Evolutionary conservation across 2,888 invertebrate species (phyloP).

Genomic region (Pollenia labialis): DNA sequence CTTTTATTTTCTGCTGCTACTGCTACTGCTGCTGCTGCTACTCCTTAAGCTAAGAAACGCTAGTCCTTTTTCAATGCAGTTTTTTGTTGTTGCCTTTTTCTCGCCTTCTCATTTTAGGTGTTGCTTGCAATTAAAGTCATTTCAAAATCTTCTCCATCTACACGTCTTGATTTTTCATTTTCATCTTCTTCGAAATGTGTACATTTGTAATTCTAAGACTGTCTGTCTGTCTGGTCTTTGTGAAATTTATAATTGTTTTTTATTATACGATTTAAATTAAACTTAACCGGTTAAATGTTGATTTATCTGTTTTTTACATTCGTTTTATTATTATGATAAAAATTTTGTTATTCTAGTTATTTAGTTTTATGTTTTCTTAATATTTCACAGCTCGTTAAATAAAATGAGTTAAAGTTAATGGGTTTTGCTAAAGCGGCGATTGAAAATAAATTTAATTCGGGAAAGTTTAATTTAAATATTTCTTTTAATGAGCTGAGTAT

Average conservation of each 20-base stretch:
- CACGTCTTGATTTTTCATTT: slow-evolving; percentile 8
- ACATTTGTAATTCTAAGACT: not conserved
- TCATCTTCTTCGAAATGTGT: slow-evolving; percentile 25
- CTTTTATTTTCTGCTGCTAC: not conserved
- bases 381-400: slow-evolving; percentile 12
- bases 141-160: slow-evolving; percentile 19
- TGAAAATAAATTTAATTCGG: too few relatives aligned
- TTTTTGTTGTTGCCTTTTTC: slow-evolving; percentile 1
- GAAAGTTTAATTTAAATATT: too few relatives aligned
- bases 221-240: slow-evolving; percentile 11
- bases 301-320: slow-evolving; percentile 6
- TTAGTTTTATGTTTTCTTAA: not conserved
- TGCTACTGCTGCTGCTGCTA: not conserved
- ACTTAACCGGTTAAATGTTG: slow-evolving; percentile 39
- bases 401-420: not conserved
- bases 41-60: not conserved
- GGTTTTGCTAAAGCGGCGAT: too few relatives aligned
- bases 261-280: slow-evolving; percentile 30
- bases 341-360: not conserved
- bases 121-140: slow-evolving; percentile 67
- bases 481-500: too few relatives aligned
- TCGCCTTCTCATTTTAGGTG: slow-evolving; percentile 39
- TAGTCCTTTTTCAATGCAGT: slow-evolving; percentile 16
- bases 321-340: not conserved
- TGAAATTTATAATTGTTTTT: slow-evolving; percentile 25